Percentiles rank a stretch among this genome's conserved stretches.
phyloP scores from a whole-genome alignment of 2,888 invertebrate genomes.

The Noctua janthe region DNA sequence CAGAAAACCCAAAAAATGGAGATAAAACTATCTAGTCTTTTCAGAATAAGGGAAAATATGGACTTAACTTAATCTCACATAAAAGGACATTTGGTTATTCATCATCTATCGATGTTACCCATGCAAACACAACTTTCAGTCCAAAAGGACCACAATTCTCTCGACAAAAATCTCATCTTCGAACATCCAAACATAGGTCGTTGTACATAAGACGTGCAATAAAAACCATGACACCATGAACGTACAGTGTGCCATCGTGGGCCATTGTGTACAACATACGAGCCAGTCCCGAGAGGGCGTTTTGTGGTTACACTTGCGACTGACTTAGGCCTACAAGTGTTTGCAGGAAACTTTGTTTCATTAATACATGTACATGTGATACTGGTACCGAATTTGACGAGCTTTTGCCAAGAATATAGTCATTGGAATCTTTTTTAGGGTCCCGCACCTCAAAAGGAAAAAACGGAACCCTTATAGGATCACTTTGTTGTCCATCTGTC shows the following conservation, averaged over 20 bases:
- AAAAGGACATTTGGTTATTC: background rate
- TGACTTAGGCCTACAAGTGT: constrained; percentile 80
- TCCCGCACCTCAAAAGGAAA: no score
- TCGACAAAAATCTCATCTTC: constrained; percentile 11
- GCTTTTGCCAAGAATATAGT: constrained; percentile 4
- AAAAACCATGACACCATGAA: constrained; percentile 56
- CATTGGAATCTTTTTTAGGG: background rate
- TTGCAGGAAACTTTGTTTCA: constrained; percentile 81
- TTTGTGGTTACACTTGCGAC: constrained; percentile 83
- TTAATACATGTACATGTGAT: constrained; percentile 71
- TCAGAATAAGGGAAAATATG: background rate
- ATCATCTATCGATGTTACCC: background rate
- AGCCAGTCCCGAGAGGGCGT: constrained; percentile 78
- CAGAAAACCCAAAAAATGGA: background rate
- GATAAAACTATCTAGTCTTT: background rate
- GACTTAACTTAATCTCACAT: background rate
- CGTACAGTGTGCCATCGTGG: constrained; percentile 46
- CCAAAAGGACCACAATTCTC: background rate
- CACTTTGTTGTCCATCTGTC: no score
- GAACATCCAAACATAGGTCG: background rate
- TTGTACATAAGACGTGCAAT: constrained; percentile 23
- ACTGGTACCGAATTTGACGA: constrained; percentile 58
- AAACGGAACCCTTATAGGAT: no score
- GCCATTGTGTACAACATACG: constrained; percentile 45
- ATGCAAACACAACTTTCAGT: background rate